A percentile compares a stretch with the other conserved stretches of the same genome.
Conservation (phyloP, 2,113 vertebrate genomes). For the Rynchops niger region DNA sequence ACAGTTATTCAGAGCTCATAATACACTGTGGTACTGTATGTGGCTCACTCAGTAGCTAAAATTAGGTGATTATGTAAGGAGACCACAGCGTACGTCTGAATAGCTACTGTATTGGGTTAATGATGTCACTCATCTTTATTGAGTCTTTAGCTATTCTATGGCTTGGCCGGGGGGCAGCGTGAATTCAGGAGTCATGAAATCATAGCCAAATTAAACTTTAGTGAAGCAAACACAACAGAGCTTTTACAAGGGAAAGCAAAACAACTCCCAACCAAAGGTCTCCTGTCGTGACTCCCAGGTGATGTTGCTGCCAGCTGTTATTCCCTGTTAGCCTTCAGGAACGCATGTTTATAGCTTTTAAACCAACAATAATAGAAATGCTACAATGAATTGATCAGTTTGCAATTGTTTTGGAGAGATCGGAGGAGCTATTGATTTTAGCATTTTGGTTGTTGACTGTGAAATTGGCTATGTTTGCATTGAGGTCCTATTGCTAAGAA, state of each 20-base stretch:
- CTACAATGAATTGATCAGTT: fast-evolving
- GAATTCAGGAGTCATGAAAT: constrained; percentile 68
- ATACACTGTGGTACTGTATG: constrained; percentile 57
- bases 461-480: neutral
- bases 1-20: constrained; percentile 21
- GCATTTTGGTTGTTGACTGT: neutral
- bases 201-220: constrained; percentile 62
- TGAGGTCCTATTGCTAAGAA: neutral
- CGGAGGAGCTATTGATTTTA: neutral
- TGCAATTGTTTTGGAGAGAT: neutral
- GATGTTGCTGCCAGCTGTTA: neutral
- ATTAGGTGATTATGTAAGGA: constrained; percentile 75
- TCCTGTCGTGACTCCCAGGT: fast-evolving
- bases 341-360: neutral
- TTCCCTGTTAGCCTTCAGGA: neutral
- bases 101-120: constrained; percentile 73
- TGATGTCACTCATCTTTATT: constrained; percentile 77
- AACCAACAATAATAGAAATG: neutral
- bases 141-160: constrained; percentile 65
- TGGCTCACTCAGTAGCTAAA: constrained; percentile 68
- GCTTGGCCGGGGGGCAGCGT: constrained; percentile 31
- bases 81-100: constrained; percentile 62
- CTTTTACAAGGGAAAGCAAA: neutral
- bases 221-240: constrained; percentile 54
- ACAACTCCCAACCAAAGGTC: neutral